Percentiles rank a stretch among this genome's conserved stretches.
Conservation (phyloP, 2,113 vertebrate genomes). For the Enhydra lutris region DNA sequence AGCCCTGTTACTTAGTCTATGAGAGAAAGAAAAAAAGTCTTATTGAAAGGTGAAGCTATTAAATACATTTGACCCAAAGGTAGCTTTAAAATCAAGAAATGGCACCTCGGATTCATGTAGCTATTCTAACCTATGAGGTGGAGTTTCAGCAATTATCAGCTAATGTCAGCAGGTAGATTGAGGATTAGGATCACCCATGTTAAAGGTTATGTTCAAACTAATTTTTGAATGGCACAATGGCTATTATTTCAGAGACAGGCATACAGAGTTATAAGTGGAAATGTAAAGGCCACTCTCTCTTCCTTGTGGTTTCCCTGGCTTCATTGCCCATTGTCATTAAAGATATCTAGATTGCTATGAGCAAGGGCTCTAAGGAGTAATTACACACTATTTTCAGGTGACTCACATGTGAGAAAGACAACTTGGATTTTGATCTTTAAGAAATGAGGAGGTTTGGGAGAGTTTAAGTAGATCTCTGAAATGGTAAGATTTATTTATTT, state of each 20-base stretch:
- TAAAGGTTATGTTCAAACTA: neutral
- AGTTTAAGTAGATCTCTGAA: neutral
- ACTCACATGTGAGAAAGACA: neutral
- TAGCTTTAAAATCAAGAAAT: constrained; percentile 36
- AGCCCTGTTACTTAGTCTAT: constrained; percentile 42
- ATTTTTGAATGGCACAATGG: neutral
- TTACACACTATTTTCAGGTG: neutral
- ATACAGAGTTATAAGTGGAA: neutral
- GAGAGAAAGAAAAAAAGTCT: neutral
- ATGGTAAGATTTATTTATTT: neutral
- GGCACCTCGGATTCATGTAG: neutral
- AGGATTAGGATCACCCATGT: neutral
- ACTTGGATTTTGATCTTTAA: neutral
- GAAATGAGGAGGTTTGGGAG: neutral
- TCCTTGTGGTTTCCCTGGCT: neutral
- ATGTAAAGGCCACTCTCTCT: neutral
- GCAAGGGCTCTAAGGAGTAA: neutral
- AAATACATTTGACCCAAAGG: constrained; percentile 46
- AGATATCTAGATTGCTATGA: neutral
- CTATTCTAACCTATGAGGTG: neutral
- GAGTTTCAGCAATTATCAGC: neutral
- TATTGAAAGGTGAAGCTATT: constrained; percentile 57
- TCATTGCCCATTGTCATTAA: neutral
- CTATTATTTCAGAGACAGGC: neutral
- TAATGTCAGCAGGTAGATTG: neutral